These are phyloP conservation scores for Cryptus armator DNA, from an alignment of 2,888 invertebrate species.

Conservation along the genomic window DNA sequence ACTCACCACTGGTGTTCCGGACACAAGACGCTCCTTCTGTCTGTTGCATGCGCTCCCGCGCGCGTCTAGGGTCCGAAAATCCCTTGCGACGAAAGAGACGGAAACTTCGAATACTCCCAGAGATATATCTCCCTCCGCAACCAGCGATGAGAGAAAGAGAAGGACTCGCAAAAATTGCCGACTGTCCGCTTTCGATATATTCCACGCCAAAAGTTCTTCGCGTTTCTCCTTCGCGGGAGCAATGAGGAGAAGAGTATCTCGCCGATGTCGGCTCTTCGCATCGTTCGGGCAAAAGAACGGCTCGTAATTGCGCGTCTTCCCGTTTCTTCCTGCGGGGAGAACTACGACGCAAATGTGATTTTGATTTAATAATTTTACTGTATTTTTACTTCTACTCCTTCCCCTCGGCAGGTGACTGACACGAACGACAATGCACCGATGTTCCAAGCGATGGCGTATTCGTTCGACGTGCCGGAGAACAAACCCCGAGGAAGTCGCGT, in stretches of 20 bases:
- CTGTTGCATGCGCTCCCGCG: neutral
- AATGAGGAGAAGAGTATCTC: neutral
- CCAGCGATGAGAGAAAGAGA: neutral
- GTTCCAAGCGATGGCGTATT: constrained; percentile 95
- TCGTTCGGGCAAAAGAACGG: neutral
- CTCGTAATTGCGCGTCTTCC: neutral
- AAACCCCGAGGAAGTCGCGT: constrained; percentile 93
- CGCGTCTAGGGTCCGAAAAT: constrained; percentile 10
- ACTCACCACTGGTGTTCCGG: neutral
- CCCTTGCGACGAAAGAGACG: constrained; percentile 13
- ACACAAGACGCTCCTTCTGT: constrained; percentile 25
- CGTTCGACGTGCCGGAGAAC: constrained; percentile 96
- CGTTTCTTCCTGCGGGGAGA: too few relatives aligned
- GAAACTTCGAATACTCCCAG: constrained; percentile 3
- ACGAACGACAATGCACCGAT: constrained; percentile 98
- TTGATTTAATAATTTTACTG: constrained; percentile 9
- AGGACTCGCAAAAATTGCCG: constrained; percentile 18
- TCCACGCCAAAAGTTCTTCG: neutral
- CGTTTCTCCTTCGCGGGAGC: neutral
- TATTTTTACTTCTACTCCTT: constrained; percentile 36
- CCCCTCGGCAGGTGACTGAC: constrained; percentile 92
- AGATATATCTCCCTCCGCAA: neutral
- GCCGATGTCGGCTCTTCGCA: too few relatives aligned
- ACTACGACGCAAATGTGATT: constrained; percentile 6
- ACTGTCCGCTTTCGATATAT: constrained; percentile 24